phyloP scores from a whole-genome alignment of 2,113 vertebrate species.

The Hypomesus transpacificus region DNA sequence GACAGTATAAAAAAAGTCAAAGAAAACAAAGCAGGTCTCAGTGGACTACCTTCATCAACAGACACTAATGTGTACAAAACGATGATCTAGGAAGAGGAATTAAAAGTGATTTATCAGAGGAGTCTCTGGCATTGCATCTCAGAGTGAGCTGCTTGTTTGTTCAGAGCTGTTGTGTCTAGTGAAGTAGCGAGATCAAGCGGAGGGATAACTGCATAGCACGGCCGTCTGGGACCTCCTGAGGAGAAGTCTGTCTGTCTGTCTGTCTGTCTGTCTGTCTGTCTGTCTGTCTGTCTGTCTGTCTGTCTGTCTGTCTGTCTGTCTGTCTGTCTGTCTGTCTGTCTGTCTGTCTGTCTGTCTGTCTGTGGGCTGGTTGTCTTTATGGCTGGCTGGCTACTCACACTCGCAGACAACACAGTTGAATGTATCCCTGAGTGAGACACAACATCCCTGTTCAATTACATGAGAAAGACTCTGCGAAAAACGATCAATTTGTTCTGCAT shows the following conservation, averaged over 20 bases:
- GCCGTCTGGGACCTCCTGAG: slow-evolving; percentile 56
- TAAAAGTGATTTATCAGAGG: neutral
- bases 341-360: neutral
- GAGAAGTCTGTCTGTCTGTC: neutral
- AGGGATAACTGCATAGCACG: slow-evolving; percentile 38
- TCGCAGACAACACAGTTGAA: slow-evolving; percentile 55
- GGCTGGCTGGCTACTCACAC: slow-evolving; percentile 53
- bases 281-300: neutral
- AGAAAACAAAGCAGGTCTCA: slow-evolving; percentile 3
- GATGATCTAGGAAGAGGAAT: neutral
- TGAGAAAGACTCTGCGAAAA: slow-evolving; percentile 29
- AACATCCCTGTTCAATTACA: slow-evolving; percentile 54
- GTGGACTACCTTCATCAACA: neutral
- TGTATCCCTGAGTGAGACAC: slow-evolving; percentile 35
- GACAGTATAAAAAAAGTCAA: neutral
- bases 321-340: neutral
- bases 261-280: too few species aligned
- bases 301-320: neutral
- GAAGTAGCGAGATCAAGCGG: slow-evolving; percentile 43
- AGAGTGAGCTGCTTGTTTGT: neutral
- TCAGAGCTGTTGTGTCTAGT: neutral
- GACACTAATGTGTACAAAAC: neutral
- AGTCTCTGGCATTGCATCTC: neutral
- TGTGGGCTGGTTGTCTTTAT: slow-evolving; percentile 16
- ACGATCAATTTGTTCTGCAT: slow-evolving; percentile 51